Evolutionary conservation across 2,888 invertebrate genomes (phyloP).

Genomic region (Campaea margaritaria): DNA sequence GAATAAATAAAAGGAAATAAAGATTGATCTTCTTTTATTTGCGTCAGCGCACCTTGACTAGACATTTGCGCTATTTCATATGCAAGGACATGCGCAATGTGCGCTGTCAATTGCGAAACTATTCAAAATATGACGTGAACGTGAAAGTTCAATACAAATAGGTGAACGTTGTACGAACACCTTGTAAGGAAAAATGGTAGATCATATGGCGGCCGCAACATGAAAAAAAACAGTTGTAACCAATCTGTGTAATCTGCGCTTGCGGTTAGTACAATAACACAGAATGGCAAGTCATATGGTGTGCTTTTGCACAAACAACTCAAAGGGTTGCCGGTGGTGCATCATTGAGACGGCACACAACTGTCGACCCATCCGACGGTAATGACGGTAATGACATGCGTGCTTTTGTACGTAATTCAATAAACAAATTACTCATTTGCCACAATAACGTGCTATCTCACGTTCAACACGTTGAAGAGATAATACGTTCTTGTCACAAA

Average conservation of each 20-base stretch:
- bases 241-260: conserved; percentile 69
- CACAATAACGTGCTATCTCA: too few relatives aligned
- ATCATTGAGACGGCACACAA: conserved; percentile 15
- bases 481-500: too few relatives aligned
- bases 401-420: not conserved
- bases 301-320: conserved; percentile 63
- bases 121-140: conserved; percentile 50
- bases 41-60: conserved; percentile 39
- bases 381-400: conserved; percentile 1
- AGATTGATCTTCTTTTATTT: conserved; percentile 55
- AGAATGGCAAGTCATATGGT: conserved; percentile 69
- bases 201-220: conserved; percentile 45
- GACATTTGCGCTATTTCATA: conserved; percentile 45
- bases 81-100: conserved; percentile 60
- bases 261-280: conserved; percentile 65
- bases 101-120: conserved; percentile 63
- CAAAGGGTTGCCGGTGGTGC: conserved; percentile 53
- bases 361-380: conserved; percentile 4
- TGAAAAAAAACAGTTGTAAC: conserved; percentile 47
- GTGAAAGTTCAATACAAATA: conserved; percentile 42
- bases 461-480: too few relatives aligned
- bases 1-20: conserved; percentile 51
- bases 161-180: conserved; percentile 26
- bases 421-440: too few relatives aligned
- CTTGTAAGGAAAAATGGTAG: conserved; percentile 30